Evolutionary conservation across 1,140 invertebrate species (phyloP), one percentile per base, ranked within the genome.

Genomic region (Gryon sp.): DNA sequence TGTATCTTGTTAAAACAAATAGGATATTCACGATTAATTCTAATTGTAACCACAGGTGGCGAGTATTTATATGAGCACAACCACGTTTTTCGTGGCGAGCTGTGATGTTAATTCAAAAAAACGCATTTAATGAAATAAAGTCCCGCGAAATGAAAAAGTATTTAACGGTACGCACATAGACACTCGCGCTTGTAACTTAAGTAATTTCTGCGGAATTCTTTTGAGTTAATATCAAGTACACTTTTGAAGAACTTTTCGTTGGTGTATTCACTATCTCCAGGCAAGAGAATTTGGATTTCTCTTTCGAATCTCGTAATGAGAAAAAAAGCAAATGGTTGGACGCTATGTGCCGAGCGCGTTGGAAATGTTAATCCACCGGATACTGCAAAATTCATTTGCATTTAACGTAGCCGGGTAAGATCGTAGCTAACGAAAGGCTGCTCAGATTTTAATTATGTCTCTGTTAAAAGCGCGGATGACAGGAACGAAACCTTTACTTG

Each of bases 381-480:
- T 77, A 77, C 74, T 77, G 74, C 68, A 72, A 77, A 77, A 72
- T 77, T 77, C 75, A 77, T 77, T 77, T 72, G 68, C 75, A 77
- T 77, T 77, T 77, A 77, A 77, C 68, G 75, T 60, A 77, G 75
- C 62, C 55, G 59, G 68, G 75, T 68, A 41, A 48, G 75, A 73
- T 70, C 53, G 75, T 24, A 68, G 66, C 75, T 72, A 77, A 77
- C 68, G 75, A 77, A 77, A 72, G 75, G 60, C 36, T 52, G 75
- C 75, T 77, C 75, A 77, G 68, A 77, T 77, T 77, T 73, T 77
- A 77, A 77, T 77, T 77, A 77, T 77, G 75, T 70, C 68, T 77
- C 41, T 68, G 68, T 73, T 77, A 73, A 77, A 77, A 77, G 75
- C 55, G 68, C 62, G 68, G 68, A 70, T 77, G 75, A 72, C 75